Evolutionary conservation across 2,113 vertebrate genomes (phyloP), one percentile per base, ranked within the genome.

Genomic region (Gymnocephalus cernua): DNA sequence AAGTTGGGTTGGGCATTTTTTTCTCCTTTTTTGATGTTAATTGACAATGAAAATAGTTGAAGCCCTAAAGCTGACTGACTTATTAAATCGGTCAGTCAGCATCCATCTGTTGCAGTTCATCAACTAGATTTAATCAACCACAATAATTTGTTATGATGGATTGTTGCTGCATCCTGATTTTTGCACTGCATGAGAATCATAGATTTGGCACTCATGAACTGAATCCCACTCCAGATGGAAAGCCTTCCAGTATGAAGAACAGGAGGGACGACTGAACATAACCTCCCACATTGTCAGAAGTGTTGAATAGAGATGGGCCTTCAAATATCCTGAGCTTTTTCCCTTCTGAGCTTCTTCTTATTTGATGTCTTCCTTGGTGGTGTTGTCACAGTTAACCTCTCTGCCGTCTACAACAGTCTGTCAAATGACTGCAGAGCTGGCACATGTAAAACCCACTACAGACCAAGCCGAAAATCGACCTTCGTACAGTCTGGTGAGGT

Each of bases 191-290:
- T 61, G 32, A 54, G 59, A 25, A 44, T 19, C 53, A 3, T n/a
- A 73, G 41, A 58, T 65, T 66, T 38, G 4, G 5, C 38, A 2
- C 16, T 27, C 64, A 54, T 48, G 5, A 54, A 44, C 65, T n/a
- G 54, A 73, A 47, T 82, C 84, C 68, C 70, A 82, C 41, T 41
- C 71, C 85, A 85, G 79, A 72, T 85, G 80, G 85, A 79, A n/a
- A 44, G 51, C 3, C 14, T 1, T 57, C 29, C 53, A 35, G 41
- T 18, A 0, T 57, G 71, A 67, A 4, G 18, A 65, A 56, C 54
- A 38, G 53, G 67, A 62, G 15, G n/a, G 1, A 57, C 25, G 15
- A 66, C 59, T 51, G 58, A 50, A 70, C 48, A 85, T 61, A 67
- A 67, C 72, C 73, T 81, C 79, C 76, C 78, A 85, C 79, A 27